Conservation (phyloP, 2,888 invertebrate species). For the Cartodere bifasciata region DNA sequence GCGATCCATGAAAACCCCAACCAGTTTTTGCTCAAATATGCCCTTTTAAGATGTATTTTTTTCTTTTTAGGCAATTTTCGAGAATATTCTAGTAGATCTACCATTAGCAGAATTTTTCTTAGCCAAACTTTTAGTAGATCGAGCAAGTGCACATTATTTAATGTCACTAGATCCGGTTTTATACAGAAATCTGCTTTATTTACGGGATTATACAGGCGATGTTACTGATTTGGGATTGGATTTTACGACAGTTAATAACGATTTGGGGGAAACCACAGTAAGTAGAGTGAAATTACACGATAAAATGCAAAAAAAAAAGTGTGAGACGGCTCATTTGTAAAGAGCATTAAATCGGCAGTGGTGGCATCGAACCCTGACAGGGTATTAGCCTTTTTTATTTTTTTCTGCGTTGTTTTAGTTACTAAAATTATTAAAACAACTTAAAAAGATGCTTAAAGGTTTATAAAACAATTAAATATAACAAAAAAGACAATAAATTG, state of each 20-base stretch:
- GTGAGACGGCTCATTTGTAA: no score
- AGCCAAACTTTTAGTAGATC: constrained; percentile 70
- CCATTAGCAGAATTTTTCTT: constrained; percentile 95
- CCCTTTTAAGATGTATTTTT: constrained; percentile 4
- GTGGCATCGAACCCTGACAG: no score
- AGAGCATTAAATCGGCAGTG: no score
- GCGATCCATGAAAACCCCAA: not conserved
- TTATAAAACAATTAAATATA: no score
- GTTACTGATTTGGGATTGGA: constrained; percentile 82
- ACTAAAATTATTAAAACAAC: no score
- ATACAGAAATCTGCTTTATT: constrained; percentile 77
- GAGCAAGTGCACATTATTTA: constrained; percentile 73
- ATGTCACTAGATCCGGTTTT: constrained; percentile 87
- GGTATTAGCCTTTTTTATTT: no score
- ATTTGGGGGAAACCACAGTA: constrained; percentile 77
- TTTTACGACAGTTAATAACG: constrained; percentile 83
- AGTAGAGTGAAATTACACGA: no score
- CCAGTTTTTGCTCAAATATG: constrained; percentile 1
- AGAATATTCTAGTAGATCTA: constrained; percentile 85
- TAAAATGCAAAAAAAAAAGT: no score
- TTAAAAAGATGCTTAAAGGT: no score
- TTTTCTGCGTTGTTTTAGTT: no score
- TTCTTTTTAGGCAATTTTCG: constrained; percentile 68
- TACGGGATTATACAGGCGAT: constrained; percentile 76
- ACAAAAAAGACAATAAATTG: no score